Percentiles rank a stretch among this genome's conserved stretches.
phyloP scores from a whole-genome alignment of 2,797 vertebrate genomes.

The Sebastes wilsoni region DNA sequence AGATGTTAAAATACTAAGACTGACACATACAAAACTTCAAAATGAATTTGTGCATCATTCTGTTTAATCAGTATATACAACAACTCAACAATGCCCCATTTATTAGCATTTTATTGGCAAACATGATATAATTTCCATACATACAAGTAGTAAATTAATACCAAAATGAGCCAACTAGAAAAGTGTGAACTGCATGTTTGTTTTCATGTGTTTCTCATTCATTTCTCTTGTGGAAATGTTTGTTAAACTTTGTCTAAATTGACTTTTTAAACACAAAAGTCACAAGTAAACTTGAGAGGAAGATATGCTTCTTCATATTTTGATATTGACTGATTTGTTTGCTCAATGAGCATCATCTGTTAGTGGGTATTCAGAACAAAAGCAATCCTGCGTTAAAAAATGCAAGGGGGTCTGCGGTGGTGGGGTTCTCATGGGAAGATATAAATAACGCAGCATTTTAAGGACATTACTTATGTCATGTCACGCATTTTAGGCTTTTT shows the following conservation, averaged over 20 bases:
- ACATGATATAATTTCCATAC: not conserved
- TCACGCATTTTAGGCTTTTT: no score
- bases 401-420: no score
- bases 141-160: no score
- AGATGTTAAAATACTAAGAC: not conserved
- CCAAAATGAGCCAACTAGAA: no score
- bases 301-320: not conserved
- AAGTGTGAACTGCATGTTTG: no score
- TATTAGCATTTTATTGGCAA: not conserved
- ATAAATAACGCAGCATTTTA: no score
- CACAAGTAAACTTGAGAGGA: not conserved
- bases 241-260: not conserved
- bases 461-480: no score
- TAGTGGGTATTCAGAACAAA: not conserved
- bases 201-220: not conserved
- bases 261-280: not conserved
- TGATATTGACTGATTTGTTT: not conserved
- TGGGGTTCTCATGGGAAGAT: no score
- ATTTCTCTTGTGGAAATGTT: not conserved
- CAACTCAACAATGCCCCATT: not conserved
- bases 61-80: not conserved
- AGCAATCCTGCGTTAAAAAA: no score
- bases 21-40: not conserved
- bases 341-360: not conserved
- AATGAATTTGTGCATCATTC: not conserved